Evolutionary conservation across 2,113 vertebrate species (phyloP).

Genomic region (Aptenodytes forsteri): DNA sequence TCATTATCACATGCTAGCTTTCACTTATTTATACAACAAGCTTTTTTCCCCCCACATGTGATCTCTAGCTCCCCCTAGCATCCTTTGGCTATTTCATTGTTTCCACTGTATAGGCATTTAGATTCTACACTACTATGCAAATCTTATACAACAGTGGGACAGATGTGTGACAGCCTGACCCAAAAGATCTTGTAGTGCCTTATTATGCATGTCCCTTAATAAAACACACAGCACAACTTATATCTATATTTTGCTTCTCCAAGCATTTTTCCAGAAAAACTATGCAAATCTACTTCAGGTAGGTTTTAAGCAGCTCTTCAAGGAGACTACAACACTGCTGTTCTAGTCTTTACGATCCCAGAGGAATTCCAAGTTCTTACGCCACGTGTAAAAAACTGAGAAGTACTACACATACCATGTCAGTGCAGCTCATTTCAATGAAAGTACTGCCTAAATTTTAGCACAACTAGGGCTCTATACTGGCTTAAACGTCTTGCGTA

Average conservation of each 20-base stretch:
- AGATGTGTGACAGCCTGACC: neutral
- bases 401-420: neutral
- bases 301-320: neutral
- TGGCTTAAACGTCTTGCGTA: rapidly evolving
- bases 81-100: neutral
- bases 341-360: neutral
- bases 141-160: neutral
- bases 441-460: neutral
- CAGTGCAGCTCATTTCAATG: neutral
- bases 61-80: neutral
- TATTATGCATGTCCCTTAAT: neutral
- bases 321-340: neutral
- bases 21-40: neutral
- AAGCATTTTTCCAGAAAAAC: neutral
- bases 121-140: neutral
- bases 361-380: neutral
- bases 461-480: neutral
- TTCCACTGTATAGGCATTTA: neutral
- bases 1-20: neutral
- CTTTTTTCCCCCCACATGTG: neutral
- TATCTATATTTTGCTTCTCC: neutral
- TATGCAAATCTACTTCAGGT: neutral
- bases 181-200: neutral
- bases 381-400: rapidly evolving
- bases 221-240: neutral